Evolutionary conservation across 2,888 invertebrate genomes (phyloP), one percentile per base, ranked within the genome.

Genomic region (Bugula neritina): DNA sequence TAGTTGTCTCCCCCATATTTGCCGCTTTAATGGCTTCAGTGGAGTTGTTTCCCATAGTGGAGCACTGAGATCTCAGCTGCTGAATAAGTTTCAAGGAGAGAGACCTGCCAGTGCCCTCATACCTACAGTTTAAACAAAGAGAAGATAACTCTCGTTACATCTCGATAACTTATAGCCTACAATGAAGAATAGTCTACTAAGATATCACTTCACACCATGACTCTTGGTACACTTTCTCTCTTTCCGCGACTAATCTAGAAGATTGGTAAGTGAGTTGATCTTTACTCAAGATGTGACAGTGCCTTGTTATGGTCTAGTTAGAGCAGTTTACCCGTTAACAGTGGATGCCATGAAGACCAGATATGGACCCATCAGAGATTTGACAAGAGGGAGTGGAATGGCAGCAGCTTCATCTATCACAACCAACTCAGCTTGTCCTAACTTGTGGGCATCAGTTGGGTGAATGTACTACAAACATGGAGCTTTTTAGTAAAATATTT

Each of bases 381-480:
- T 92, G 0, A 99, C 96, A 78, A 92, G 89, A 0, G 93, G 92
- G 73, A 99, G 86, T 0, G 99, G 99, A 77, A 99, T 99, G 5
- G 99, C 99, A 0, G 99, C 99, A 0, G 99, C 99, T 85, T 99
- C 99, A 84, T 99, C 99, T 73, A 99, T 96, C 0, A 99, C 90
- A 43, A 99, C 88, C 55, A 99, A 85, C 84, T 99, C 98, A 0
- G 97, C 96, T 75, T 96, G 95, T 10, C 92, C 90, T 43, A 99
- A 87, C 74, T 93, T 90, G 73, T 91, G 89, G 69, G 91, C 90
- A 84, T 98, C 96, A 57, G 90, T 90, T 0, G 99, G 97, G 74
- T 93, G 91, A 81, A 99, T 95, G 84, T 99, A 99, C 90, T 97
- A 84, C 35, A 84, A n/a, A n/a, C n/a, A n/a, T n/a, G n/a, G n/a